Conservation (phyloP, 1,140 invertebrate species). For the Euglossa dilemma region DNA sequence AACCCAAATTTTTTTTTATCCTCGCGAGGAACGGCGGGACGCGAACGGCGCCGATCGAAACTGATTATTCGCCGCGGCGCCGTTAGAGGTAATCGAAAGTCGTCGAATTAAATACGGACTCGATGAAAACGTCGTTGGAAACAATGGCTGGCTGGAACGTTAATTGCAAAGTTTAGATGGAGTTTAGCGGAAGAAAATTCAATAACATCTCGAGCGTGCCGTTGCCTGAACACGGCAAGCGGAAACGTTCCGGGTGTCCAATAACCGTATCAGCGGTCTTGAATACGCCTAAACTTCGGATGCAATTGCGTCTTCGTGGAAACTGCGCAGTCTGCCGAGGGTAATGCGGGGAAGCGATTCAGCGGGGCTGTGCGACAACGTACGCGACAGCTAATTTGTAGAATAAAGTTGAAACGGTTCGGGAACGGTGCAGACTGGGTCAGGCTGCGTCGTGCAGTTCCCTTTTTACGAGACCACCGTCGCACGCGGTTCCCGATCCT, state of each 20-base stretch:
- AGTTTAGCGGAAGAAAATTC: neutral
- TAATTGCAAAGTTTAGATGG: neutral
- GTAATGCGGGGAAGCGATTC: neutral
- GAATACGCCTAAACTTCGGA: slow-evolving; percentile 12
- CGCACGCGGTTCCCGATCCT: too few relatives aligned
- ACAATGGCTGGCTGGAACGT: neutral
- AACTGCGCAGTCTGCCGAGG: neutral
- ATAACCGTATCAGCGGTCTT: neutral
- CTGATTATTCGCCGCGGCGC: neutral
- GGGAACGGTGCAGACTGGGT: neutral
- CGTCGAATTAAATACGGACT: neutral
- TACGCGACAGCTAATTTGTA: slow-evolving; percentile 1
- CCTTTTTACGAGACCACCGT: neutral
- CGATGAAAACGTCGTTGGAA: neutral
- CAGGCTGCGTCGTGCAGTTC: neutral
- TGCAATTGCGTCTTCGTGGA: slow-evolving; percentile 11
- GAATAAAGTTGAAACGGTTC: neutral
- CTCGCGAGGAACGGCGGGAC: neutral
- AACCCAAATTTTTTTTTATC: slow-evolving; percentile 39
- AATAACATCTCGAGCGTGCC: neutral
- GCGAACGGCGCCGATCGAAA: neutral
- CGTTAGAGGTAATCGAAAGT: neutral
- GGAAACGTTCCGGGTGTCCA: neutral
- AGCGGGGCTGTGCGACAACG: neutral
- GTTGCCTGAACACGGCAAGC: neutral